Base-by-base conservation (phyloP, 2,113 vertebrate genomes). In the Lamprotornis superbus region DNA sequence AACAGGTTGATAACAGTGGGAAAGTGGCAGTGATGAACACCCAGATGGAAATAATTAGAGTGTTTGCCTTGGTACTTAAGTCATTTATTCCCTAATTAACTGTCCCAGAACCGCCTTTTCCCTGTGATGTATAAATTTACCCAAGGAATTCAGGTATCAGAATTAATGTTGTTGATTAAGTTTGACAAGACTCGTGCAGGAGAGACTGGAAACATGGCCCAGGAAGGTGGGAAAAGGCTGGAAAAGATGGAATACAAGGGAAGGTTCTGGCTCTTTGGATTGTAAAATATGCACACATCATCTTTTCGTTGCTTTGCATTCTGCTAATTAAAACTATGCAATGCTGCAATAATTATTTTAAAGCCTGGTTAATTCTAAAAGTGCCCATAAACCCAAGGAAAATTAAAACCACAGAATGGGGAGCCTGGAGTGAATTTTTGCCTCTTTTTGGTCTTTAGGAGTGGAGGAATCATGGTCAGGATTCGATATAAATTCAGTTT, bases 401-500 rank as follows among this genome's bases (percentile, higher is more conserved):
- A n/a, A 4, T 74, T 69, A 28, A 71, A 75, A 76, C 11, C 47
- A 21, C 23, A 27, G 46, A 46, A 42, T 1, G 11, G 19, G 49
- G 40, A 79, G 60, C 19, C 9, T 9, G 40, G 46, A 31, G 63
- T 63, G 55, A 27, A 49, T 78, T 35, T 65, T 60, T 50, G 15
- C 27, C 42, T 52, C 22, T 68, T 28, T 31, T 9, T 63, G 63
- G 8, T 31, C 19, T 67, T 67, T 53, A 19, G 28, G 19, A 52
- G 20, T 11, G 42, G 31, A 46, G 19, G 46, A 60, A 49, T 42
- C 1, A 0, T 14, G 16, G 22, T 24, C 27, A 67, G 83, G 61
- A 15, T 22, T 12, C 2, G 46, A 7, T 5, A 6, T 0, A 19
- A 87, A 47, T 33, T 27, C 5, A 10, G 1, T 33, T 10, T 64